Conservation (phyloP, 1,140 invertebrate species). For the Heterodera carotae region DNA sequence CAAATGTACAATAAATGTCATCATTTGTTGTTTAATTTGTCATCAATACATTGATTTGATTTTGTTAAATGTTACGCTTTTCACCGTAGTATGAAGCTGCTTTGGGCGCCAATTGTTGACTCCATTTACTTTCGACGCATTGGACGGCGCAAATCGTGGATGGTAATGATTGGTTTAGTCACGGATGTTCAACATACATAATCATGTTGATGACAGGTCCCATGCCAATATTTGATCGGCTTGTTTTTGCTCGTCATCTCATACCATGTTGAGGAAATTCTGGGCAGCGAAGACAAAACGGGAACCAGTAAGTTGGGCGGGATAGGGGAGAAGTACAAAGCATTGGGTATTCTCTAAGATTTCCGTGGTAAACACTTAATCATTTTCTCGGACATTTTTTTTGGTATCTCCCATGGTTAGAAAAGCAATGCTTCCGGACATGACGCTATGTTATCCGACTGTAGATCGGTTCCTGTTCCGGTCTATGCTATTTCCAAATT, state of each 20-base stretch:
- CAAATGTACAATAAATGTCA: too few species aligned
- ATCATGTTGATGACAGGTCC: constrained; percentile 66
- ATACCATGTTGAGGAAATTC: constrained; percentile 74
- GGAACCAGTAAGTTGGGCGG: constrained; percentile 9
- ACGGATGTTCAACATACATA: neutral
- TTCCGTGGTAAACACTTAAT: too few species aligned
- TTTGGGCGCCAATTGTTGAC: constrained; percentile 98
- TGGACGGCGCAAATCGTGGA: constrained; percentile 93
- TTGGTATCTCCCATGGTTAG: too few species aligned
- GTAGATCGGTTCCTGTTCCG: too few species aligned
- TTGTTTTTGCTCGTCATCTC: constrained; percentile 83
- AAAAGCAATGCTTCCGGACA: too few species aligned
- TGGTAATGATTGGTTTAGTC: constrained; percentile 70
- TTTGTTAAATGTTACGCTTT: too few species aligned
- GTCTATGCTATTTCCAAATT: too few species aligned
- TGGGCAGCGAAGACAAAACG: constrained; percentile 70
- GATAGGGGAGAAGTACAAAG: neutral
- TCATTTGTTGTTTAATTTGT: too few species aligned
- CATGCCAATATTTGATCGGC: constrained; percentile 78
- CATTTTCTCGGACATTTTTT: too few species aligned
- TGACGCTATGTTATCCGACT: too few species aligned
- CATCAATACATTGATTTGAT: too few species aligned
- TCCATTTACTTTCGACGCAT: constrained; percentile 80
- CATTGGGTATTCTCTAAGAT: too few species aligned
- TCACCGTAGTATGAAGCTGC: constrained; percentile 78